Conservation (phyloP, 64 coral and sea anemone species). For the Acropora tenuis region DNA sequence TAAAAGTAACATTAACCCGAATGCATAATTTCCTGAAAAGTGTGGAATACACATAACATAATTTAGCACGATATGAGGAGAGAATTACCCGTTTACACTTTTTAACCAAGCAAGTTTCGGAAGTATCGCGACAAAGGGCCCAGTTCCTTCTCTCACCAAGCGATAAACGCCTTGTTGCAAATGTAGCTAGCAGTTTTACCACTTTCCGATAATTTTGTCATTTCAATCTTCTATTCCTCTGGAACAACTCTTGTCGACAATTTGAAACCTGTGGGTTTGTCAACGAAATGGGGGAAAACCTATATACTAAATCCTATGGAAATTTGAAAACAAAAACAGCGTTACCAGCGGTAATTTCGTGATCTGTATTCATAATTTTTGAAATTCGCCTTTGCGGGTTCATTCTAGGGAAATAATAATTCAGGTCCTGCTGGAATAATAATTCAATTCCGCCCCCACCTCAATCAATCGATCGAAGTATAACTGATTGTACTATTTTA, state of each 20-base stretch:
- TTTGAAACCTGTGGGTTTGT: not conserved
- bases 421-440: not conserved
- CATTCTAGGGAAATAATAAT: not conserved
- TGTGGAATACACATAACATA: no score
- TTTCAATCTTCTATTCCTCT: not conserved
- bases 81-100: no score
- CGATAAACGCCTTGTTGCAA: constrained; percentile 3
- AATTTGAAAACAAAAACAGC: not conserved
- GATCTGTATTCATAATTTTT: not conserved
- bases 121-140: not conserved
- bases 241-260: not conserved
- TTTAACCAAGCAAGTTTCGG: no score
- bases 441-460: not conserved
- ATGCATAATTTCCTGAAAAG: no score
- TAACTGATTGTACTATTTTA: not conserved
- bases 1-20: no score
- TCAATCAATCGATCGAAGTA: not conserved
- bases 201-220: not conserved
- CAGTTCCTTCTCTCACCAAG: not conserved
- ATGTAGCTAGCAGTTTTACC: no score
- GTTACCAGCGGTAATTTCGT: not conserved
- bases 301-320: not conserved
- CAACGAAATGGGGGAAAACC: not conserved
- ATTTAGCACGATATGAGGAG: no score
- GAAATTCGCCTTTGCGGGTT: not conserved